A percentile compares a stretch with the other conserved stretches of the same genome.
These are phyloP conservation scores for Chrysolina americana DNA, from an alignment of 2,888 invertebrate species.

Conservation along the genomic window DNA sequence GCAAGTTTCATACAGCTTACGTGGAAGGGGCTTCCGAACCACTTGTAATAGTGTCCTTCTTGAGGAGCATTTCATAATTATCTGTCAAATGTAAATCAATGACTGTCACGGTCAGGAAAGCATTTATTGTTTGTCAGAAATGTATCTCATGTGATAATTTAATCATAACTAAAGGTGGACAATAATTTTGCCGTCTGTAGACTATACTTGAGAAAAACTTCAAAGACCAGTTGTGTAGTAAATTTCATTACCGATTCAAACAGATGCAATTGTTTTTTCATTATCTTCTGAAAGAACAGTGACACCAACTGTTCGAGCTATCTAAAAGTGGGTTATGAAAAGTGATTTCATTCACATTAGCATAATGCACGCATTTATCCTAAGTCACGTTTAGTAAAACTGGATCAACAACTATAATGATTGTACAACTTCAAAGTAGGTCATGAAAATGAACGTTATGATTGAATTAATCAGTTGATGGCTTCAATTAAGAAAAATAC, in stretches of 20 bases:
- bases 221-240: no score
- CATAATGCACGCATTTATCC: slow-evolving; percentile 14
- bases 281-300: neutral
- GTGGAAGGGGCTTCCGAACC: no score
- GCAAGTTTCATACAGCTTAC: no score
- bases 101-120: no score
- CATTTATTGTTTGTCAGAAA: no score
- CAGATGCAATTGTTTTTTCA: neutral
- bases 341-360: slow-evolving; percentile 18
- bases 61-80: no score
- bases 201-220: no score
- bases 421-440: slow-evolving; percentile 5
- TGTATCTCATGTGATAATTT: no score
- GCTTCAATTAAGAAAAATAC: neutral
- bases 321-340: slow-evolving; percentile 19
- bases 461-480: slow-evolving; percentile 1
- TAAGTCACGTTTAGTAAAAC: slow-evolving; percentile 6
- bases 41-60: no score
- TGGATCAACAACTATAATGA: slow-evolving; percentile 17
- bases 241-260: neutral
- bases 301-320: neutral
- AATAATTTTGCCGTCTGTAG: no score
- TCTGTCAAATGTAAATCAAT: no score
- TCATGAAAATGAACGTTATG: slow-evolving; percentile 1
- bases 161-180: no score